phyloP scores from a whole-genome alignment of 2,888 invertebrate species.

The Drosophila lacicola region DNA sequence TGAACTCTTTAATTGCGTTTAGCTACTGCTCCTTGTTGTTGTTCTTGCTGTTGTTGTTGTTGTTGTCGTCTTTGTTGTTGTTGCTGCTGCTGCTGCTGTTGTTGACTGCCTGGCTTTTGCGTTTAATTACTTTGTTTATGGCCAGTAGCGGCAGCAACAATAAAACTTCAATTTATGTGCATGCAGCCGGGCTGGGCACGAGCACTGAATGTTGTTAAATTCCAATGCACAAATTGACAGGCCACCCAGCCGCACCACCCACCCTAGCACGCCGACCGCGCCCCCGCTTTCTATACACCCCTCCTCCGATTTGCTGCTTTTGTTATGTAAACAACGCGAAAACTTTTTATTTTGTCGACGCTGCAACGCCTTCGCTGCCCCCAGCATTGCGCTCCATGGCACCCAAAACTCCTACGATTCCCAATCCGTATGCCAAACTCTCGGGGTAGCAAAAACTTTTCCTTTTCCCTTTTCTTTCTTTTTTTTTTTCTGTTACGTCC shows the following conservation, averaged over 20 bases:
- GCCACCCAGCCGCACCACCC: conserved; percentile 38
- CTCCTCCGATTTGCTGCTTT: conserved; percentile 47
- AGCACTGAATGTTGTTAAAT: conserved; percentile 67
- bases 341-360: conserved; percentile 67
- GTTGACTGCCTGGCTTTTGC: conserved; percentile 66
- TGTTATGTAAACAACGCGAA: conserved; percentile 79
- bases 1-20: conserved; percentile 76
- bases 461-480: conserved; percentile 13
- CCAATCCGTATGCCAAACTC: conserved; percentile 50
- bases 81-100: conserved; percentile 26
- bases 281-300: not conserved
- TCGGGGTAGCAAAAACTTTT: conserved; percentile 61
- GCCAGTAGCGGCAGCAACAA: conserved; percentile 67
- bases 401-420: conserved; percentile 1
- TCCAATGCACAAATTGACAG: conserved; percentile 80
- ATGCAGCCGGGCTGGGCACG: conserved; percentile 33
- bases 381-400: not conserved
- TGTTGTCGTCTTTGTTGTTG: conserved; percentile 6
- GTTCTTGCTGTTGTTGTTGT: conserved; percentile 30
- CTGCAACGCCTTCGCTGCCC: conserved; percentile 56
- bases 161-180: conserved; percentile 78
- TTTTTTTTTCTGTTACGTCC: too few relatives aligned
- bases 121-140: conserved; percentile 79
- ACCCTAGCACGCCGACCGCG: not conserved
- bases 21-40: conserved; percentile 36